These are phyloP conservation scores for Oscheius sp. DNA, from an alignment of 1,140 invertebrate genomes.

Conservation along the genomic window DNA sequence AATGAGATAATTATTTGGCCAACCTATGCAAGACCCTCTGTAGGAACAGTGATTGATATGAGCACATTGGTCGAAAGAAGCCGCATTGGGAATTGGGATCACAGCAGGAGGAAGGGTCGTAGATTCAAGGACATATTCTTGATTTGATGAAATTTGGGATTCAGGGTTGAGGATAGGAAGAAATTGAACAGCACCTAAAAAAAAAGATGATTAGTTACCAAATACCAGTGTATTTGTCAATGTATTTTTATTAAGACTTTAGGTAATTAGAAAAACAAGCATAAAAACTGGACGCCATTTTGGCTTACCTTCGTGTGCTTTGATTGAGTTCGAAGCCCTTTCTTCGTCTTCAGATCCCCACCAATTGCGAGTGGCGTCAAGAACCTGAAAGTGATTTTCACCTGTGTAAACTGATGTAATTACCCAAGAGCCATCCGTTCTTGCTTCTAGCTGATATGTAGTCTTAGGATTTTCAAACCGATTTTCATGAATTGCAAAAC, in stretches of 20 bases:
- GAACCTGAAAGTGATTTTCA: neutral
- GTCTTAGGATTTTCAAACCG: conserved; percentile 2
- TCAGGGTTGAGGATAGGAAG: too few species aligned
- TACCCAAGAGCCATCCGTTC: neutral
- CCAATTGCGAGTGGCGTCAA: neutral
- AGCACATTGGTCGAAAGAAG: conserved; percentile 17
- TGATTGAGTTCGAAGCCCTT: neutral
- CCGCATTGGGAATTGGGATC: neutral
- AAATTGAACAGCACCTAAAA: too few species aligned
- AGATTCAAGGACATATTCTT: conserved; percentile 1
- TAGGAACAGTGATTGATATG: conserved; percentile 17
- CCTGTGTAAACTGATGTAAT: neutral
- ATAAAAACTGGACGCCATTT: conserved; percentile 12
- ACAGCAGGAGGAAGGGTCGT: neutral
- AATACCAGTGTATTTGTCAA: too few species aligned
- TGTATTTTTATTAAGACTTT: too few species aligned
- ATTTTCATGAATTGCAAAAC: neutral
- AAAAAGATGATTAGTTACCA: too few species aligned
- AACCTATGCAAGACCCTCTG: conserved; percentile 15
- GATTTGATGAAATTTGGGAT: conserved; percentile 10
- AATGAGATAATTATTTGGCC: neutral
- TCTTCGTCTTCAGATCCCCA: neutral
- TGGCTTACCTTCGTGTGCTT: neutral
- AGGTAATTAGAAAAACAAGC: neutral
- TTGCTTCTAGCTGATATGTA: neutral